Evolutionary conservation across 2,113 vertebrate genomes (phyloP).

Genomic region (Urocitellus parryii): DNA sequence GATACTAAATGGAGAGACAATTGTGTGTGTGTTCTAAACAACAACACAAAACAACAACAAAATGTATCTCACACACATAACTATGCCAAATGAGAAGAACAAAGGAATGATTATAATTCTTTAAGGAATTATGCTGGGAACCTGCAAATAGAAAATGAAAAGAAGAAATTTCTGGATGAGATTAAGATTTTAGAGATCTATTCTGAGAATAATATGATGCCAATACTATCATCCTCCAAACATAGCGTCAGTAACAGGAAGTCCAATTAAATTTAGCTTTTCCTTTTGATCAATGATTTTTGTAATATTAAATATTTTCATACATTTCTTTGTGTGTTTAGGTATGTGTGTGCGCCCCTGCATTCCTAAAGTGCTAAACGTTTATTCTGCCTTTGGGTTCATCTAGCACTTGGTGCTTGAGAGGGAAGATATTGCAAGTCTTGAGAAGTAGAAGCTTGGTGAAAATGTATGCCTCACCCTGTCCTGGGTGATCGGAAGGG

Average conservation of each 20-base stretch:
- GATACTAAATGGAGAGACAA: not conserved
- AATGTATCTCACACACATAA: not conserved
- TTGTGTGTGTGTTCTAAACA: too few relatives aligned
- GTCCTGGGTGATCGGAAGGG: not conserved
- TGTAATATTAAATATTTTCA: not conserved
- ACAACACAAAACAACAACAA: too few relatives aligned
- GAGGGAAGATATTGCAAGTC: not conserved
- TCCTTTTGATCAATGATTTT: not conserved
- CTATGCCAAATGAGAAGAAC: not conserved
- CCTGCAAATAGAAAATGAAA: not conserved
- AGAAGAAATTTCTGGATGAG: not conserved
- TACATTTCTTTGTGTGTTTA: not conserved
- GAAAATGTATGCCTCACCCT: not conserved
- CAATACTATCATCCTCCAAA: not conserved
- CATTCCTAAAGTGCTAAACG: not conserved
- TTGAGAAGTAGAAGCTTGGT: not conserved
- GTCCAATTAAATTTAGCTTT: not conserved
- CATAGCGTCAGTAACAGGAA: not conserved
- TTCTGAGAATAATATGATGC: not conserved
- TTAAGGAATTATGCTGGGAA: not conserved
- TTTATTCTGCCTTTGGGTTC: not conserved
- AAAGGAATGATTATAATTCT: not conserved
- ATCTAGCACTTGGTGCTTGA: not conserved
- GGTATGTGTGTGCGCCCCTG: not conserved
- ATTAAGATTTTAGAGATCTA: not conserved